Conservation (phyloP, 2,797 vertebrate genomes). For the Coregonus ussuriensis region DNA sequence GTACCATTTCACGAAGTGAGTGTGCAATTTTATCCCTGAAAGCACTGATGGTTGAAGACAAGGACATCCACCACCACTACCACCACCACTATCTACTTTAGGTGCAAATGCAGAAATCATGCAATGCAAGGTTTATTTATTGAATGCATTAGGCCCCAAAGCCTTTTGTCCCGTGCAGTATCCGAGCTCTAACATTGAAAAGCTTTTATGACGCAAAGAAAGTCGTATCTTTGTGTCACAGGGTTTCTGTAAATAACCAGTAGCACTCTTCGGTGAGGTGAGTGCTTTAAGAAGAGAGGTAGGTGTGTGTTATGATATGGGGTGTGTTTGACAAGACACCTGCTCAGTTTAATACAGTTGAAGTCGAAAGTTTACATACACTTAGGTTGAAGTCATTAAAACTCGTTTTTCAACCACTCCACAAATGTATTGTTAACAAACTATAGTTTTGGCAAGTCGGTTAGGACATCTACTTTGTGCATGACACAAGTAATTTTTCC, state of each 20-base stretch:
- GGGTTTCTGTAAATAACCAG: conserved; percentile 13
- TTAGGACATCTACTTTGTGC: no score
- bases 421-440: no score
- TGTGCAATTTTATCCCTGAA: conserved; percentile 52
- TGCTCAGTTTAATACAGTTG: conserved; percentile 9
- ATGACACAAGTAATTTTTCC: no score
- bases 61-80: conserved; percentile 23
- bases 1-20: conserved; percentile 26
- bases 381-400: no score
- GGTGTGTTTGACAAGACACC: conserved; percentile 28
- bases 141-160: conserved; percentile 21
- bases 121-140: conserved; percentile 53
- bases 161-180: conserved; percentile 29
- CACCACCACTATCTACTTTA: conserved; percentile 26
- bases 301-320: conserved; percentile 11
- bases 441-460: no score
- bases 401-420: no score
- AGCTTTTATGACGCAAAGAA: conserved; percentile 62
- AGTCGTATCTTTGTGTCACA: conserved; percentile 8
- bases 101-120: conserved; percentile 3
- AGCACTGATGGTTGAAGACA: conserved; percentile 45
- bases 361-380: no score
- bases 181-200: conserved; percentile 63
- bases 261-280: conserved; percentile 29
- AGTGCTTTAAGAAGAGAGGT: conserved; percentile 36